A percentile compares a stretch with the other conserved stretches of the same genome.
Conservation (phyloP, 2,797 vertebrate genomes). For the Spinus pinus region DNA sequence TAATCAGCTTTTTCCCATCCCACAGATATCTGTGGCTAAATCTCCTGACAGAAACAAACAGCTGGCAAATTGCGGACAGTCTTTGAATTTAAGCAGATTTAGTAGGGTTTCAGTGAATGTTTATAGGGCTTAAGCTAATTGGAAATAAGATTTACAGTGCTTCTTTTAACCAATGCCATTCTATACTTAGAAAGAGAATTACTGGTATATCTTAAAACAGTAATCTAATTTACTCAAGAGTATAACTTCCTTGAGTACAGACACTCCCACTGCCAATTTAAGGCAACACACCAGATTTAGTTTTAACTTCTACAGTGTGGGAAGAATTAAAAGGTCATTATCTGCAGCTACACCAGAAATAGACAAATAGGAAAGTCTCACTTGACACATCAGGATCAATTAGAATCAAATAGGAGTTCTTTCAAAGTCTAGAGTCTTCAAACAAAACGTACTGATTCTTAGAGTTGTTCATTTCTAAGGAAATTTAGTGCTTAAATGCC, state of each 20-base stretch:
- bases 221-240: slow-evolving; percentile 29
- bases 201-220: slow-evolving; percentile 7
- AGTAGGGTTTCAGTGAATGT: slow-evolving; percentile 24
- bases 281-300: neutral
- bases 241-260: neutral
- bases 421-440: neutral
- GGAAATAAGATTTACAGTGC: slow-evolving; percentile 53
- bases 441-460: neutral
- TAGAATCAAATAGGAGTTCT: neutral
- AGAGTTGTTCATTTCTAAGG: neutral
- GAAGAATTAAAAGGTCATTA: neutral
- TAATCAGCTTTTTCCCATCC: slow-evolving; percentile 56
- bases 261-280: neutral
- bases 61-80: slow-evolving; percentile 4
- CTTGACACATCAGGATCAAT: neutral
- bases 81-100: slow-evolving; percentile 60
- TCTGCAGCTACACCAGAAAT: neutral
- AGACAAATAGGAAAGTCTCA: neutral
- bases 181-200: slow-evolving; percentile 32
- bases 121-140: slow-evolving; percentile 59
- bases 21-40: slow-evolving; percentile 51
- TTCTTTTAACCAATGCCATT: slow-evolving; percentile 35
- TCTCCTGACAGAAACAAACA: slow-evolving; percentile 38
- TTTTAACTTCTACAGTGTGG: neutral
- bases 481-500: neutral